Evolutionary conservation across 2,888 invertebrate species (phyloP).

Genomic region (Furcula furcula): DNA sequence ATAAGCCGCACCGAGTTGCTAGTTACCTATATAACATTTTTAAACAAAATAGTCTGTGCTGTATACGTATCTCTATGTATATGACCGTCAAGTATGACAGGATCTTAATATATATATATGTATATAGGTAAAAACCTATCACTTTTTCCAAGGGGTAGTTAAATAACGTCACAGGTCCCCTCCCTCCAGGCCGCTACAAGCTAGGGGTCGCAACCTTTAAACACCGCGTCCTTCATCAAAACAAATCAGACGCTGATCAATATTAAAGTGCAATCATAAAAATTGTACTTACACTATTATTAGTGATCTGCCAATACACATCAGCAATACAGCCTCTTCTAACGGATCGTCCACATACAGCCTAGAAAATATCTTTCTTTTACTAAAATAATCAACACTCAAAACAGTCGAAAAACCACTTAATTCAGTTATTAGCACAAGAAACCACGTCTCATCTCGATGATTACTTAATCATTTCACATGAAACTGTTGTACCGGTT

Average conservation of each 20-base stretch:
- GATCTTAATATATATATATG: neutral
- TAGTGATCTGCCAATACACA: constrained; percentile 15
- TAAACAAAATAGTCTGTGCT: no score
- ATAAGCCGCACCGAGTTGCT: no score
- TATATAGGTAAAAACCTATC: constrained; percentile 2
- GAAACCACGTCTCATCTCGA: constrained; percentile 24
- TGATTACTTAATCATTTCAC: constrained; percentile 72
- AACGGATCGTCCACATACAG: constrained; percentile 13
- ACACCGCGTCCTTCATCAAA: constrained; percentile 46
- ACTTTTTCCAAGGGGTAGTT: constrained; percentile 42
- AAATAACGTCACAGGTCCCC: constrained; percentile 54
- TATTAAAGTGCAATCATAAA: constrained; percentile 27
- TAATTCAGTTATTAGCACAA: constrained; percentile 19
- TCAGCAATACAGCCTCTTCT: constrained; percentile 10
- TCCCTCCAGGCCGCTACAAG: constrained; percentile 41
- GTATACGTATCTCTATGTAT: no score
- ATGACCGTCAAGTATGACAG: neutral
- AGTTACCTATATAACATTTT: no score
- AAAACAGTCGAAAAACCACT: constrained; percentile 22
- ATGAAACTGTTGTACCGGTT: constrained; percentile 45
- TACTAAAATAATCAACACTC: constrained; percentile 22
- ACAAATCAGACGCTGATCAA: constrained; percentile 57
- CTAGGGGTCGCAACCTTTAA: constrained; percentile 69
- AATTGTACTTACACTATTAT: constrained; percentile 29
- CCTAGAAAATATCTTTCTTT: neutral